Evolutionary conservation across 1,140 invertebrate genomes (phyloP), one percentile per base, ranked within the genome.

Genomic region (Antheraea pernyi): DNA sequence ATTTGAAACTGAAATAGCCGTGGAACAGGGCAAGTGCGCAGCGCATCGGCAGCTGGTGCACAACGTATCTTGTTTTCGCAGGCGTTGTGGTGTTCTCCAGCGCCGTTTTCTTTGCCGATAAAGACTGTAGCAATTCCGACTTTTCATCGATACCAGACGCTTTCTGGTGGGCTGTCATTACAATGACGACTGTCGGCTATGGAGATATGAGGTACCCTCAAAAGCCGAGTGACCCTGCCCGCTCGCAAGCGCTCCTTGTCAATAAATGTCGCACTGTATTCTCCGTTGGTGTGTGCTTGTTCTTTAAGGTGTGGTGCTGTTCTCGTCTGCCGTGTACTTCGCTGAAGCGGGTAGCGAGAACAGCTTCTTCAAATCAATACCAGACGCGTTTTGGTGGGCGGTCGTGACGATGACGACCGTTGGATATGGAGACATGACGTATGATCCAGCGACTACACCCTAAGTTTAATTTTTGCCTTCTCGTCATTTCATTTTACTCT

Each of bases 351-450:
- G 99, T 93, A 97, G 96, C 93, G 96, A 97, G 94, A 99, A 99
- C 95, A 99, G 98, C 85, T 97, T 98, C 95, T 99, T 99, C 96
- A 98, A 98, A 95, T 99, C 98, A 93, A 99, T 99, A 95, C 97
- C 97, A 89, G 97, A 97, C 94, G 97, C 98, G 92, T 99, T 99
- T 95, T 99, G 98, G 99, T 99, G 98, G 98, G 97, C 97, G 91
- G 98, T 99, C 92, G 98, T 99, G 93, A 99, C 98, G 93, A 99
- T 99, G 98, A 97, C 98, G 93, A 99, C 98, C 93, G 98, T 99
- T 93, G 99, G 99, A 94, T 99, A 99, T 96, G 99, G 99, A 95
- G 99, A 99, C 95, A 99, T 99, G 98, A 98, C 97, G 97, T 97
- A 97, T 96, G 97, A 96, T 96, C 85, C 85, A 86, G 84, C 80